Conservation (phyloP, 1,140 invertebrate species). For the Bombus consobrinus region DNA sequence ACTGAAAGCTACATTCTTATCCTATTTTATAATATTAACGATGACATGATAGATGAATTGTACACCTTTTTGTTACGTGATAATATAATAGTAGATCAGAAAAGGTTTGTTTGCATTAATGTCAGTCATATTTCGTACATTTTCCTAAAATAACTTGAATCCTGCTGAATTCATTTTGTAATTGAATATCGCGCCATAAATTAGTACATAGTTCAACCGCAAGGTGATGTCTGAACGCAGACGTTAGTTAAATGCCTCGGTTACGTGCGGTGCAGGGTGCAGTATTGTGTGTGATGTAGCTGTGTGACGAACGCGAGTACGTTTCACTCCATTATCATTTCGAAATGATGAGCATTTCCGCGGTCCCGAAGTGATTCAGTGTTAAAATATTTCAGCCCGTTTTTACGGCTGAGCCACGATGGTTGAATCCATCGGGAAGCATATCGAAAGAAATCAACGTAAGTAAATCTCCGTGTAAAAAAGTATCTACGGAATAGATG, state of each 20-base stretch:
- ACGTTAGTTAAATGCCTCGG: constrained; percentile 59
- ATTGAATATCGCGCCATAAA: constrained; percentile 37
- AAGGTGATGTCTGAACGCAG: background rate
- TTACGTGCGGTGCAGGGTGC: constrained; percentile 26
- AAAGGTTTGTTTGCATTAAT: background rate
- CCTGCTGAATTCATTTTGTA: background rate
- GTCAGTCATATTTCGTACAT: background rate
- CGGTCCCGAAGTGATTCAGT: constrained; percentile 70
- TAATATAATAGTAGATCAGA: background rate
- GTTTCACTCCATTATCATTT: constrained; percentile 39
- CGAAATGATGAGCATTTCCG: constrained; percentile 53
- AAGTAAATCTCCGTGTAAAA: constrained; percentile 32
- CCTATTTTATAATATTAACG: background rate
- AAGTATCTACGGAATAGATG: constrained; percentile 14
- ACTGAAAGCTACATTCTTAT: background rate
- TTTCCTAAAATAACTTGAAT: background rate
- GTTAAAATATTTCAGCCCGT: constrained; percentile 65
- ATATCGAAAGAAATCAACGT: constrained; percentile 48
- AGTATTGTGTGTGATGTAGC: constrained; percentile 53
- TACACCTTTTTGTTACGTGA: background rate
- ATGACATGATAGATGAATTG: background rate
- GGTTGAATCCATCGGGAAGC: constrained; percentile 43
- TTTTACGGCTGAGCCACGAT: constrained; percentile 51
- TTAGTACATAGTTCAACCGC: constrained; percentile 5
- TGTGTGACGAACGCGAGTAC: constrained; percentile 37